Evolutionary conservation across 2,113 vertebrate species (phyloP).

Genomic region (Heloderma charlesbogerti): DNA sequence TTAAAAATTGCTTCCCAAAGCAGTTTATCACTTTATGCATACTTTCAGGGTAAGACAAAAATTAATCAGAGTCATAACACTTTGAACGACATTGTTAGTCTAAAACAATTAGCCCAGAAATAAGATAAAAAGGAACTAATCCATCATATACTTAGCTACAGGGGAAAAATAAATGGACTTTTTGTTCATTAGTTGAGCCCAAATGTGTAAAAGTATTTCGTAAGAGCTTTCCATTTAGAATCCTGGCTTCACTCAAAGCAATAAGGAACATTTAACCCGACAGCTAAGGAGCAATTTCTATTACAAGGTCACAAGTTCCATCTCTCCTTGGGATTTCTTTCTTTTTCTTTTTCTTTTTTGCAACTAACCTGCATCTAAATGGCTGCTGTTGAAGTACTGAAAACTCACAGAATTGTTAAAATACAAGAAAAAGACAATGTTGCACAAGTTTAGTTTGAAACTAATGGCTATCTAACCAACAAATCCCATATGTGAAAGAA

Average conservation of each 20-base stretch:
- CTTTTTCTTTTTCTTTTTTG: neutral
- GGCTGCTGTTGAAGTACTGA: constrained; percentile 3
- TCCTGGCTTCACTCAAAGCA: constrained; percentile 26
- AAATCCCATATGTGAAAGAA: neutral
- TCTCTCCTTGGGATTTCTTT: constrained; percentile 22
- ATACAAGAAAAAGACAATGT: constrained; percentile 36
- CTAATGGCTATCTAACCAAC: neutral
- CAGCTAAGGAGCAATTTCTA: constrained; percentile 1
- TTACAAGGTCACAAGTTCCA: neutral
- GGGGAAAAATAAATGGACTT: constrained; percentile 26
- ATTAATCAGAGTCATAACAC: constrained; percentile 32
- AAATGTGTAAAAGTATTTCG: constrained; percentile 14
- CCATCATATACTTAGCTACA: constrained; percentile 18
- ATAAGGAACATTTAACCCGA: constrained; percentile 4
- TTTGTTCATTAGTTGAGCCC: constrained; percentile 29
- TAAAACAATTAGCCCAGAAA: constrained; percentile 60
- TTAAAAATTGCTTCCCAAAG: constrained; percentile 70
- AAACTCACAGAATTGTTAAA: constrained; percentile 32
- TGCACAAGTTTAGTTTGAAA: neutral
- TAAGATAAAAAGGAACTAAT: constrained; percentile 36
- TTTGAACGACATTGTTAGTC: constrained; percentile 35
- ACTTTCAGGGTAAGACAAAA: neutral
- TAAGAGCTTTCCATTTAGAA: neutral
- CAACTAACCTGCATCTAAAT: constrained; percentile 12
- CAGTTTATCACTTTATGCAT: constrained; percentile 53